A percentile compares a stretch with the other conserved stretches of the same genome.
These are phyloP conservation scores for Strigops habroptila DNA, from an alignment of 2,113 vertebrate species.

Conservation along the genomic window DNA sequence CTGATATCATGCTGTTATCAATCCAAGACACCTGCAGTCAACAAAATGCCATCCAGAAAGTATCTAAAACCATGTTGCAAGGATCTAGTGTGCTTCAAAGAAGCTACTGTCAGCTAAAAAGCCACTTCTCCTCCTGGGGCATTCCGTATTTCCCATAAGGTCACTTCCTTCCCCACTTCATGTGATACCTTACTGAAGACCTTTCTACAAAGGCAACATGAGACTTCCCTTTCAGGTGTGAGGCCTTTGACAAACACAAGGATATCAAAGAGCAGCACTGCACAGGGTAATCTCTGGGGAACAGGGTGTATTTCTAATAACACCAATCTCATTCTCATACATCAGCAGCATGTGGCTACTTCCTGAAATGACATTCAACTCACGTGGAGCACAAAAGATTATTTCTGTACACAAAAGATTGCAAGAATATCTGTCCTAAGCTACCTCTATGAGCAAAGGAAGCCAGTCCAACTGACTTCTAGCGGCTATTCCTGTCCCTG, in stretches of 20 bases:
- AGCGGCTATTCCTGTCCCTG: fast-evolving
- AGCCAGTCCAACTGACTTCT: background rate
- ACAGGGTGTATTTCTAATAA: background rate
- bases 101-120: background rate
- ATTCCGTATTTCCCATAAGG: background rate
- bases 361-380: background rate
- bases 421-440: background rate
- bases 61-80: background rate
- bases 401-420: background rate
- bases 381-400: background rate
- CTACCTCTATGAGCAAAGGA: fast-evolving
- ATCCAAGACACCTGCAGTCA: background rate
- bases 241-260: background rate
- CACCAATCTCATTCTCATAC: background rate
- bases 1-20: background rate
- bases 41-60: background rate
- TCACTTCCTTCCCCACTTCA: background rate
- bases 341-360: background rate
- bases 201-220: background rate
- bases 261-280: background rate
- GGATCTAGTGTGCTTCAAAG: background rate
- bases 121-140: background rate
- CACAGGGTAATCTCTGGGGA: background rate
- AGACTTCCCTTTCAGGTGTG: background rate
- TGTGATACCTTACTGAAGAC: background rate